A percentile compares a stretch with the other conserved stretches of the same genome.
These are phyloP conservation scores for Trichomalopsis sarcophagae DNA, from an alignment of 1,140 invertebrate species.

Conservation along the genomic window DNA sequence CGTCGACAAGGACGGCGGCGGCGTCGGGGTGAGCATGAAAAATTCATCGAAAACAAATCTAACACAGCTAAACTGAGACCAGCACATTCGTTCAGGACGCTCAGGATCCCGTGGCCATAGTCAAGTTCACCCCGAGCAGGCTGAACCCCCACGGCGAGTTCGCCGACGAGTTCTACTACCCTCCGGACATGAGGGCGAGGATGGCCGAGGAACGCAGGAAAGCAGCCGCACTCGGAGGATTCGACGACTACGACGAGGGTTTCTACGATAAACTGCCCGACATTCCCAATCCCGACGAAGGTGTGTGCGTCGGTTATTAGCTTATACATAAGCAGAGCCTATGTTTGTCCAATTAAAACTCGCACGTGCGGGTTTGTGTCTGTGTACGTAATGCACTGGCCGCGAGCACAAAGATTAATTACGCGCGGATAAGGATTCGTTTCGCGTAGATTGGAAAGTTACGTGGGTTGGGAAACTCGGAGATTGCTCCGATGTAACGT, in stretches of 20 bases:
- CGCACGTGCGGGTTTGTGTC: too few species aligned
- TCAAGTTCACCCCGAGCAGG: slow-evolving; percentile 85
- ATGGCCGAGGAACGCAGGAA: slow-evolving; percentile 70
- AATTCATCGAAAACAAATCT: not conserved
- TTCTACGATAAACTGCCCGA: slow-evolving; percentile 28
- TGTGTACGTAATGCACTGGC: too few species aligned
- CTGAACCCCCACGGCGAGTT: slow-evolving; percentile 80
- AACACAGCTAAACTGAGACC: slow-evolving; percentile 39
- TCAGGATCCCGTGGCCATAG: slow-evolving; percentile 82
- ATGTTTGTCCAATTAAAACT: too few species aligned
- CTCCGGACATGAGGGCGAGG: slow-evolving; percentile 70
- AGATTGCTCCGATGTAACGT: too few species aligned
- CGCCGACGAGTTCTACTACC: slow-evolving; percentile 86
- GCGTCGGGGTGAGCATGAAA: not conserved
- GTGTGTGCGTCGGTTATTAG: not conserved
- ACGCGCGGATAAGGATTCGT: too few species aligned
- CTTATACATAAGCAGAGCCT: too few species aligned
- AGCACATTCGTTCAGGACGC: slow-evolving; percentile 64
- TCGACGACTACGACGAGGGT: slow-evolving; percentile 39
- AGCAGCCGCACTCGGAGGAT: not conserved
- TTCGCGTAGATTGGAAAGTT: too few species aligned
- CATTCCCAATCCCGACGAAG: not conserved
- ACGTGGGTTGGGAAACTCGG: too few species aligned
- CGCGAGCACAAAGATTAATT: too few species aligned
- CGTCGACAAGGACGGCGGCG: slow-evolving; percentile 60